Conservation (phyloP, 1,140 invertebrate genomes). For the Chionoecetes opilio region DNA sequence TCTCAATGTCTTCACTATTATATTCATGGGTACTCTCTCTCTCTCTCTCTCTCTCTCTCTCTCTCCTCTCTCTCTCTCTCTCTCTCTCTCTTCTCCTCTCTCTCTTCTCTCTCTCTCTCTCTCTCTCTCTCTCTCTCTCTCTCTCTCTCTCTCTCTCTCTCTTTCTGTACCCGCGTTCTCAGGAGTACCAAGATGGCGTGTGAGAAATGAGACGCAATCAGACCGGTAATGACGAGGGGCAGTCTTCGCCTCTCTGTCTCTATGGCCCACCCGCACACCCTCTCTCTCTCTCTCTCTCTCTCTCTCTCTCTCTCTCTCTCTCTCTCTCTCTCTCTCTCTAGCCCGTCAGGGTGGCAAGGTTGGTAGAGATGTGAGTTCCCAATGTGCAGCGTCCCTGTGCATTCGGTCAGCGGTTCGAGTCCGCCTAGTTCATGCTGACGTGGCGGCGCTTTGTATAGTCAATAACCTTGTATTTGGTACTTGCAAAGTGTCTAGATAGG, state of each 20-base stretch:
- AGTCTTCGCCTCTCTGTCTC: not conserved
- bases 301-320: no score
- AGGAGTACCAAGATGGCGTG: not conserved
- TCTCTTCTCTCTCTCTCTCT: not conserved
- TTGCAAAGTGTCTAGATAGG: no score
- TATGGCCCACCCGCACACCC: not conserved
- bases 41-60: not conserved
- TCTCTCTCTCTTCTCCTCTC: not conserved
- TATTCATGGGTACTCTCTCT: not conserved
- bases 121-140: not conserved
- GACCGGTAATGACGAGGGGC: not conserved
- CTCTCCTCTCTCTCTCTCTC: not conserved
- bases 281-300: no score
- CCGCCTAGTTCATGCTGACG: no score
- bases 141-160: no score
- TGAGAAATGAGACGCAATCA: conserved; percentile 9
- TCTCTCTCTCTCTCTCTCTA: no score
- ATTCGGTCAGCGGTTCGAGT: no score
- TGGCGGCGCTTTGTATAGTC: no score
- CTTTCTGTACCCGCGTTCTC: not conserved
- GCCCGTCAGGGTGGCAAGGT: no score
- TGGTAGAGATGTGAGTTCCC: no score
- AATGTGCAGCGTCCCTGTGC: no score
- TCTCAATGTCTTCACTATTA: not conserved
- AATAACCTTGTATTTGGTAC: no score